A percentile compares a stretch with the other conserved stretches of the same genome.
phyloP scores from a whole-genome alignment of 2,888 invertebrate species.

The Dascillus cervinus region DNA sequence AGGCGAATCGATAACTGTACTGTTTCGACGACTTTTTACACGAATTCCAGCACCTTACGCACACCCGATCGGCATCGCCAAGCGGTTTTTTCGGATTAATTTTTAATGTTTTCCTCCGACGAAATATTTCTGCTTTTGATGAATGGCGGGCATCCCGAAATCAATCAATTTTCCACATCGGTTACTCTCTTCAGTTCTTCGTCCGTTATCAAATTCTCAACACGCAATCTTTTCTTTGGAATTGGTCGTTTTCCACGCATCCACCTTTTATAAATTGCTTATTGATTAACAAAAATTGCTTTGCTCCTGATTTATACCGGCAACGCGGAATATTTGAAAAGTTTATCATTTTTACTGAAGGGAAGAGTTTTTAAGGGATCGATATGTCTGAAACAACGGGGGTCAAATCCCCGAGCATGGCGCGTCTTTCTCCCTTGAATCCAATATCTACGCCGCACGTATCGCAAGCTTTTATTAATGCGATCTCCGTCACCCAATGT shows the following conservation, averaged over 20 bases:
- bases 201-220: slow-evolving; percentile 11
- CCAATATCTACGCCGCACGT: slow-evolving; percentile 30
- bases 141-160: background rate
- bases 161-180: slow-evolving; percentile 13
- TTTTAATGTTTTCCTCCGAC: too few species aligned
- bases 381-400: slow-evolving; percentile 15
- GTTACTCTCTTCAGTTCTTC: slow-evolving; percentile 9
- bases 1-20: slow-evolving; percentile 14
- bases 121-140: background rate
- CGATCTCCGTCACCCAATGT: slow-evolving; percentile 29
- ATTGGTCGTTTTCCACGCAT: slow-evolving; percentile 8
- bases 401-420: slow-evolving; percentile 19
- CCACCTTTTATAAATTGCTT: slow-evolving; percentile 7
- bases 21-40: slow-evolving; percentile 14
- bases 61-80: too few species aligned
- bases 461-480: slow-evolving; percentile 30
- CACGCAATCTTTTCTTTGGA: slow-evolving; percentile 11
- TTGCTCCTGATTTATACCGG: too few species aligned
- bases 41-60: slow-evolving; percentile 8
- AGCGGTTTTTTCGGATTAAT: too few species aligned
- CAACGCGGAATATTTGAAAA: too few species aligned
- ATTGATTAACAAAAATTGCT: too few species aligned
- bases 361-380: slow-evolving; percentile 19
- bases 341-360: too few species aligned
- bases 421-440: slow-evolving; percentile 23